phyloP scores from a whole-genome alignment of 2,888 invertebrate species.

The Microctonus hyperodae region DNA sequence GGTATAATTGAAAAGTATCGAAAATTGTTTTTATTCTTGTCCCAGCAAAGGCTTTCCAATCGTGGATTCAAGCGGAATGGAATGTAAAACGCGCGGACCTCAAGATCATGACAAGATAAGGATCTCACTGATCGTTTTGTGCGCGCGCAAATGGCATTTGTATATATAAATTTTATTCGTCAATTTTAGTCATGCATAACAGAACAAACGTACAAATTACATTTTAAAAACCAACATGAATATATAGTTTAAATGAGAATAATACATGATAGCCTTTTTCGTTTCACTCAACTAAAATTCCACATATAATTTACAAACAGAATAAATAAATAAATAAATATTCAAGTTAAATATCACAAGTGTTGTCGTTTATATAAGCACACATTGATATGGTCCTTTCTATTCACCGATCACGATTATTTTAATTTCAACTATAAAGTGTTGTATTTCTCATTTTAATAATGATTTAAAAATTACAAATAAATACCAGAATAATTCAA shows the following conservation, averaged over 20 bases:
- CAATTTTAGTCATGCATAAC: conserved; percentile 26
- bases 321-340: conserved; percentile 26
- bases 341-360: conserved; percentile 33
- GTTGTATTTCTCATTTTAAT: conserved; percentile 10
- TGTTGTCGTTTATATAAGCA: no score
- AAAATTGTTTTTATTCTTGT: conserved; percentile 35
- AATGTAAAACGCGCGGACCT: conserved; percentile 37
- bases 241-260: not conserved
- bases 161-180: conserved; percentile 31
- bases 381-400: conserved; percentile 33
- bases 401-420: conserved; percentile 27
- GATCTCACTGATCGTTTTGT: conserved; percentile 33
- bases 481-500: not conserved
- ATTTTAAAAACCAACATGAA: conserved; percentile 7
- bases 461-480: not conserved
- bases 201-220: conserved; percentile 5
- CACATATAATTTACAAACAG: no score
- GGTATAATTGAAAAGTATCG: conserved; percentile 33
- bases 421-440: conserved; percentile 15
- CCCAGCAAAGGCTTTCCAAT: conserved; percentile 26
- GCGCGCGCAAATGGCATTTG: conserved; percentile 28
- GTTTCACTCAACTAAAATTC: no score
- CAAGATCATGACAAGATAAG: conserved; percentile 32
- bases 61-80: conserved; percentile 37
- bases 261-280: not conserved